A percentile compares a stretch with the other conserved stretches of the same genome.
phyloP scores from a whole-genome alignment of 2,113 vertebrate species.

The Meriones unguiculatus region DNA sequence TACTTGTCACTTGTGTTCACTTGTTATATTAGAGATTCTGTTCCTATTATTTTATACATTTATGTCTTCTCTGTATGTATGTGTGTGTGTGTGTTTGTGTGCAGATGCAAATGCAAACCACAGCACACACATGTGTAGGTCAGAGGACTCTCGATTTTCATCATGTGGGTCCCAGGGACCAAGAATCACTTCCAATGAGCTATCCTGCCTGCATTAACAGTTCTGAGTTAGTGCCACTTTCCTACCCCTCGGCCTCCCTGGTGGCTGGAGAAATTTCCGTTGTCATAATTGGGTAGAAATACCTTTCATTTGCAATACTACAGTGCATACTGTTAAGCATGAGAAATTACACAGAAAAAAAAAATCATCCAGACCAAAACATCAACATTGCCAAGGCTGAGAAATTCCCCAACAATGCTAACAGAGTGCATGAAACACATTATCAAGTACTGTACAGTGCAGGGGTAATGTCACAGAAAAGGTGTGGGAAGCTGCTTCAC shows the following conservation, averaged over 20 bases:
- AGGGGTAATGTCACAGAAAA: not conserved
- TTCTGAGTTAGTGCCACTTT: not conserved
- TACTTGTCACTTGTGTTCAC: not conserved
- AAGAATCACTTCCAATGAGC: not conserved
- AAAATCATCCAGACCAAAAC: not conserved
- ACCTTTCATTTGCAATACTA: not conserved
- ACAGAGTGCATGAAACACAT: not conserved
- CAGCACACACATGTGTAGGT: not conserved
- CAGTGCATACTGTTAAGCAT: not conserved
- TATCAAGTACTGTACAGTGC: not conserved
- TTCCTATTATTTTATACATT: not conserved
- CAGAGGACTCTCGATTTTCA: not conserved
- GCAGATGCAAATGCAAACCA: not conserved
- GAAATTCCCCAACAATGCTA: not conserved
- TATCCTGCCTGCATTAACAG: not conserved
- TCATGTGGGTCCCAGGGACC: not conserved
- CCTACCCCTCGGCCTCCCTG: not conserved
- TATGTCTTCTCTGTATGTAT: not conserved
- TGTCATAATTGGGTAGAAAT: not conserved
- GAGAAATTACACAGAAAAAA: not conserved
- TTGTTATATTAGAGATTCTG: constrained; percentile 1
- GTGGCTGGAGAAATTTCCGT: not conserved
- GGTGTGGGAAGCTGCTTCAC: not conserved
- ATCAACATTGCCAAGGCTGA: not conserved
- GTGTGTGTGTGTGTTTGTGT: not conserved